Evolutionary conservation across 2,888 invertebrate species (phyloP).

Genomic region (Ashinkailepas kermadecensis): DNA sequence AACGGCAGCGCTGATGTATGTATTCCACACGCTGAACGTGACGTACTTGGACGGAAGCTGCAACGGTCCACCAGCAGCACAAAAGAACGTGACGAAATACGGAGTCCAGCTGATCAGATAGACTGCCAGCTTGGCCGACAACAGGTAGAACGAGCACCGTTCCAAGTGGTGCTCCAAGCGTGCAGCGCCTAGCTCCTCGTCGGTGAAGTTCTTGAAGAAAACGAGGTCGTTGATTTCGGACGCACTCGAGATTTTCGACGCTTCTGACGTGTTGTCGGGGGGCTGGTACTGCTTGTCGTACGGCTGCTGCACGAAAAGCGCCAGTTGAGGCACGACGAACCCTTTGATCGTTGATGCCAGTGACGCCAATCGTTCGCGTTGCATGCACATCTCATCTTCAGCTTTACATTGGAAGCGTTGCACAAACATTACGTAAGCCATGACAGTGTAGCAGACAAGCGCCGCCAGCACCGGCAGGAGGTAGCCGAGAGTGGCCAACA

Average conservation of each 20-base stretch:
- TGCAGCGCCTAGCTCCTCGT: not conserved
- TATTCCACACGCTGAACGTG: not conserved
- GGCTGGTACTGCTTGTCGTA: not conserved
- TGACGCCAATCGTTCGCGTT: not conserved
- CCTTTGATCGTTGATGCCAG: not conserved
- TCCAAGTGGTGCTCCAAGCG: slow-evolving; percentile 8
- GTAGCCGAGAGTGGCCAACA: not conserved
- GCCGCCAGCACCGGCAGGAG: not conserved
- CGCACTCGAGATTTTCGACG: not conserved
- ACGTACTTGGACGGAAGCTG: not conserved
- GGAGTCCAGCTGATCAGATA: slow-evolving; percentile 3
- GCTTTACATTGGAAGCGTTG: not conserved
- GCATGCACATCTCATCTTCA: not conserved
- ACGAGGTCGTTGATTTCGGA: not conserved
- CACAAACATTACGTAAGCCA: not conserved
- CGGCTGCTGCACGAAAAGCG: not conserved
- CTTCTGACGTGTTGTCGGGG: not conserved
- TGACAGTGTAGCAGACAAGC: not conserved
- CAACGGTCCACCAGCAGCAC: not conserved
- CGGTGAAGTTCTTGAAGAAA: not conserved
- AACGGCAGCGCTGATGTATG: slow-evolving; percentile 5
- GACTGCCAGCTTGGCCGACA: slow-evolving; percentile 1
- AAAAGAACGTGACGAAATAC: not conserved
- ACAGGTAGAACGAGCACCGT: not conserved
- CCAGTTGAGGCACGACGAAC: not conserved